A percentile compares a stretch with the other conserved stretches of the same genome.
Evolutionary conservation across 64 coral and sea anemone species (phyloP).

Genomic region (Stichodactyla mertensii): DNA sequence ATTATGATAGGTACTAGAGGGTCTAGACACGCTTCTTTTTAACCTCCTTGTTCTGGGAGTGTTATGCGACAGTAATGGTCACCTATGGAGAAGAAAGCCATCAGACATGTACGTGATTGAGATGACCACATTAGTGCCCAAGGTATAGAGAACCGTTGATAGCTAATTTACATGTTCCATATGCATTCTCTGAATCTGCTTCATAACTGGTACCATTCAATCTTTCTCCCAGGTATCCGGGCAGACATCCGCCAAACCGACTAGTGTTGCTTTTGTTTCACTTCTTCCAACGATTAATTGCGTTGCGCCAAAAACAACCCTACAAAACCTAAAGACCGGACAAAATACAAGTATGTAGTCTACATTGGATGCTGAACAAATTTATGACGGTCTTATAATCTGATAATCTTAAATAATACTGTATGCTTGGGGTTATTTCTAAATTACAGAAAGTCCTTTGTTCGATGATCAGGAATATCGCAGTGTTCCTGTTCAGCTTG

Average conservation of each 20-base stretch:
- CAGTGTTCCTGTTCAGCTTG: constrained; percentile 57
- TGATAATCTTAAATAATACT: too few species aligned
- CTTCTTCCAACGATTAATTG: constrained; percentile 47
- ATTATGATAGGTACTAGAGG: constrained; percentile 48
- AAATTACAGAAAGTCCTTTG: constrained; percentile 21
- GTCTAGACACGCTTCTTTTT: constrained; percentile 69
- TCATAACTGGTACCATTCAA: background rate
- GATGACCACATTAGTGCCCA: constrained; percentile 18
- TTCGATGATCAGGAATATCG: constrained; percentile 58
- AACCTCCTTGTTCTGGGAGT: constrained; percentile 64
- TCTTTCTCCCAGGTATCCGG: background rate
- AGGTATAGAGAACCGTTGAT: background rate
- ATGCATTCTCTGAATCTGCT: background rate
- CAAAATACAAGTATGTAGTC: background rate
- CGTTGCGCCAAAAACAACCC: constrained; percentile 30
- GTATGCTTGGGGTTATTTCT: background rate
- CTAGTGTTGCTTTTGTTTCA: constrained; percentile 13
- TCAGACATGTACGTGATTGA: constrained; percentile 86
- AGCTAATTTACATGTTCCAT: background rate
- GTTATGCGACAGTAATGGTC: constrained; percentile 59
- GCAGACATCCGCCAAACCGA: background rate
- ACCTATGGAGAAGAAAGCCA: constrained; percentile 67
- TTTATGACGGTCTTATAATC: too few species aligned
- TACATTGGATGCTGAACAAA: too few species aligned
- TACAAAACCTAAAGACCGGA: background rate